A percentile compares a stretch with the other conserved stretches of the same genome.
These are phyloP conservation scores for Pectinophora gossypiella DNA, from an alignment of 1,140 invertebrate genomes.

Conservation along the genomic window DNA sequence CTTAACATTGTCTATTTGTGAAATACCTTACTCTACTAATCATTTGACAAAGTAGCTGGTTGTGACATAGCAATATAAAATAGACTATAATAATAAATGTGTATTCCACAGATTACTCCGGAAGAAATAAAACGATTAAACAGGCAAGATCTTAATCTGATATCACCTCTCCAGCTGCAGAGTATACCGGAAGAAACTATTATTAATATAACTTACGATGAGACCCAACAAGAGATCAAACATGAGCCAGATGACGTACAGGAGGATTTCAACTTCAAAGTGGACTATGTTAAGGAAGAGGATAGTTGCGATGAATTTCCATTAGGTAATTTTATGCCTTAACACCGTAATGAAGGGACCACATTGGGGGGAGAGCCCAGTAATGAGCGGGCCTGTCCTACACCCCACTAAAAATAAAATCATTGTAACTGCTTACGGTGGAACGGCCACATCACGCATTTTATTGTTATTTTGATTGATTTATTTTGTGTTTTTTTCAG, in stretches of 20 bases:
- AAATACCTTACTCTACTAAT: too few relatives aligned
- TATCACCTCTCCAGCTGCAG: constrained; percentile 9
- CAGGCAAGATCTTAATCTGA: constrained; percentile 12
- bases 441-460: too few relatives aligned
- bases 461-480: too few relatives aligned
- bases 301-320: background rate
- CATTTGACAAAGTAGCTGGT: too few relatives aligned
- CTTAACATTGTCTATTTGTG: too few relatives aligned
- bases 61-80: too few relatives aligned
- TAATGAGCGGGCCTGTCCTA: too few relatives aligned
- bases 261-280: background rate
- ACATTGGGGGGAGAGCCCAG: too few relatives aligned
- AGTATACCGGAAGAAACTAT: constrained; percentile 1
- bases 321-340: background rate
- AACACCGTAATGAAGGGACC: too few relatives aligned
- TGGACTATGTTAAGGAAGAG: background rate
- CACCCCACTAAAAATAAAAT: too few relatives aligned
- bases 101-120: constrained; percentile 17
- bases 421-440: too few relatives aligned
- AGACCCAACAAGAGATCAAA: background rate
- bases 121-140: constrained; percentile 20
- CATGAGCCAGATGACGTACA: background rate
- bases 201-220: background rate
- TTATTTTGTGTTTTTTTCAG: too few relatives aligned
- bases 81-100: background rate